A percentile compares a stretch with the other conserved stretches of the same genome.
Conservation (phyloP, 2,797 vertebrate genomes). For the Enteromius viviparus region DNA sequence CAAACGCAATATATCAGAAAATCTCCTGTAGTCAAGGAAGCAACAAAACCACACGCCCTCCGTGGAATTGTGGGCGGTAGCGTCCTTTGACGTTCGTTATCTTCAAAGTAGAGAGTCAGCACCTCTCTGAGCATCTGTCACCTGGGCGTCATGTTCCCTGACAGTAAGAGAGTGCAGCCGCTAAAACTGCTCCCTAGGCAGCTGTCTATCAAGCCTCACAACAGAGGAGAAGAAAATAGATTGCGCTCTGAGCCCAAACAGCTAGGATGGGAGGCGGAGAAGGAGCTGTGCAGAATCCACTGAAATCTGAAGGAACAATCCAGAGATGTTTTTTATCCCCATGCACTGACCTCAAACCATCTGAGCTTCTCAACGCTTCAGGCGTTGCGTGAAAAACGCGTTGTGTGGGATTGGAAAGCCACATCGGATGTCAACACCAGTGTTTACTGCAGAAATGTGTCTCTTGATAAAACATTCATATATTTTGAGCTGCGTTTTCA, state of each 20-base stretch:
- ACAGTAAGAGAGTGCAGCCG: slow-evolving; percentile 45
- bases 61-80: slow-evolving; percentile 56
- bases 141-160: slow-evolving; percentile 56
- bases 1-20: slow-evolving; percentile 35
- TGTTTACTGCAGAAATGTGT: slow-evolving; percentile 9
- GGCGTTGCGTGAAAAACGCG: neutral
- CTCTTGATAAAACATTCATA: slow-evolving; percentile 27
- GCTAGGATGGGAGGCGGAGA: neutral
- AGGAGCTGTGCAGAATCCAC: neutral
- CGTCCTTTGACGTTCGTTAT: slow-evolving; percentile 66
- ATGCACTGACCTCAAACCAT: slow-evolving; percentile 43
- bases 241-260: slow-evolving; percentile 33
- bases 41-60: slow-evolving; percentile 60
- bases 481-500: slow-evolving; percentile 8
- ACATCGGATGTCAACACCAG: slow-evolving; percentile 5
- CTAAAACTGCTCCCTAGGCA: slow-evolving; percentile 46
- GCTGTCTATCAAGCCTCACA: slow-evolving; percentile 58
- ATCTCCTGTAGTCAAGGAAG: slow-evolving; percentile 31
- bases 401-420: slow-evolving; percentile 12
- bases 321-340: slow-evolving; percentile 28
- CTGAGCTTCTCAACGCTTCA: neutral
- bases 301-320: neutral
- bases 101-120: slow-evolving; percentile 67
- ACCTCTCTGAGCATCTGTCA: slow-evolving; percentile 63
- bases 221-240: slow-evolving; percentile 49